Conservation (phyloP, 2,797 vertebrate genomes). For the Silurus lanzhouensis region DNA sequence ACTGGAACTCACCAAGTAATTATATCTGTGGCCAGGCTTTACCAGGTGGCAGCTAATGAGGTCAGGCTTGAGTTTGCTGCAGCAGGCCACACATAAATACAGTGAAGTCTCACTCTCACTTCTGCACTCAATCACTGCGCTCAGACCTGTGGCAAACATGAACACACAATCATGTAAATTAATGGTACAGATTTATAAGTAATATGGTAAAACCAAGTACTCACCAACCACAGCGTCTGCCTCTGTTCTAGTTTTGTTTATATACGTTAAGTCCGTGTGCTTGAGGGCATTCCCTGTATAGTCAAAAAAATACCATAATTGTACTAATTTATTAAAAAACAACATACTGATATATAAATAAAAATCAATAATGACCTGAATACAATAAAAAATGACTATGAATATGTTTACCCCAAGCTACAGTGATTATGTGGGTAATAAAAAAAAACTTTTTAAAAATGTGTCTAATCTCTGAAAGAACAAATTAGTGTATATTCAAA, state of each 20-base stretch:
- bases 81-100: conserved; percentile 55
- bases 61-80: conserved; percentile 26
- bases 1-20: conserved; percentile 42
- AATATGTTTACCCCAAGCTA: neutral
- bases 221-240: conserved; percentile 28
- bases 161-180: neutral
- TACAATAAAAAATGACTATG: neutral
- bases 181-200: neutral
- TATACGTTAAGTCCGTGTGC: neutral
- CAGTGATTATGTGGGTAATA: neutral
- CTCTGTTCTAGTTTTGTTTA: conserved; percentile 14
- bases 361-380: neutral
- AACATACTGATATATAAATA: neutral
- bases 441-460: neutral
- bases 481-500: neutral
- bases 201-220: neutral
- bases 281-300: conserved; percentile 1
- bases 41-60: conserved; percentile 42
- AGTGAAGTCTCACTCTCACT: conserved; percentile 44
- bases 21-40: conserved; percentile 41
- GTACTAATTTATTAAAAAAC: neutral
- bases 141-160: conserved; percentile 38
- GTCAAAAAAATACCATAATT: neutral
- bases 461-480: neutral
- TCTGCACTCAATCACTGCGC: conserved; percentile 46